Percentiles rank a stretch among this genome's conserved stretches.
phyloP scores from a whole-genome alignment of 2,888 invertebrate genomes.

The Troides oblongomaculatus region DNA sequence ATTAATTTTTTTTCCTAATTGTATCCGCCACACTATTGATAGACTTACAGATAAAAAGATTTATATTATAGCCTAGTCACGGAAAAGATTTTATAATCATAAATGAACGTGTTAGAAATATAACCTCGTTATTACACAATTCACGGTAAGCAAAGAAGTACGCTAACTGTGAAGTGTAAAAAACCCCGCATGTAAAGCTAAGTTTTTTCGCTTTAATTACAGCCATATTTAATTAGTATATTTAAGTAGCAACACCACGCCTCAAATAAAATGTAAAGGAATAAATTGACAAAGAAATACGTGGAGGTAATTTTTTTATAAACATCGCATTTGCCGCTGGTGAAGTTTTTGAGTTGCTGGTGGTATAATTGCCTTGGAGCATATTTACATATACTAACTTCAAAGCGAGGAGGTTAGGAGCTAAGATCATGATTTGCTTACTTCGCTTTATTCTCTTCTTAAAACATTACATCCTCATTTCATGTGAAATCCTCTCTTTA shows the following conservation, averaged over 20 bases:
- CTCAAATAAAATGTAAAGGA: conserved; percentile 14
- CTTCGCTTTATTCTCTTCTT: neutral
- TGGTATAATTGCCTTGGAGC: conserved; percentile 5
- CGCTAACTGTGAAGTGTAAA: conserved; percentile 14
- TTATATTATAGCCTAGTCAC: neutral
- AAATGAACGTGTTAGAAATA: neutral
- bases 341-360: neutral
- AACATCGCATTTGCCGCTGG: conserved; percentile 9
- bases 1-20: neutral
- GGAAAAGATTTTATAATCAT: neutral
- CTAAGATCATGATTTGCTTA: neutral
- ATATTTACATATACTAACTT: conserved; percentile 7
- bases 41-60: neutral
- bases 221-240: conserved; percentile 22
- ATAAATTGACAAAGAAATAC: conserved; percentile 19
- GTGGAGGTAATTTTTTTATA: conserved; percentile 11
- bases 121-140: neutral
- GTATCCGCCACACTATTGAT: neutral
- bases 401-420: neutral
- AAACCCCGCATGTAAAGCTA: conserved; percentile 11
- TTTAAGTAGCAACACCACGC: conserved; percentile 7
- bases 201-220: conserved; percentile 17
- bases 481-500: neutral
- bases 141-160: conserved; percentile 3
- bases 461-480: neutral